phyloP scores from a whole-genome alignment of 2,797 vertebrate genomes.

The Dryobates pubescens region DNA sequence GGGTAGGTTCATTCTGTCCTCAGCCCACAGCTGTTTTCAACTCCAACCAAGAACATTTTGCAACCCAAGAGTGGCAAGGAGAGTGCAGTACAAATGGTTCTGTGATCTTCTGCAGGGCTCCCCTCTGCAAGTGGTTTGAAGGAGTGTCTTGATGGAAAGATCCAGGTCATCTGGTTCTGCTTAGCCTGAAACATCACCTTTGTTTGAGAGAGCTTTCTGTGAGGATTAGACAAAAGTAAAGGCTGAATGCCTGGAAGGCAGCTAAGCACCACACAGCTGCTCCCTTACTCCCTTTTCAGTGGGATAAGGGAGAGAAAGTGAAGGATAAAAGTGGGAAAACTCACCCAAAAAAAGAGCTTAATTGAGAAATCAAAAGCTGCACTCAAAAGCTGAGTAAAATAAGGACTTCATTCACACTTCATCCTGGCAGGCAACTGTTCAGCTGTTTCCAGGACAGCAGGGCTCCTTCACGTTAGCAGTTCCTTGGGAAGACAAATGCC shows the following conservation, averaged over 20 bases:
- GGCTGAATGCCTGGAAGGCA: accelerated
- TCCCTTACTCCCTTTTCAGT: accelerated
- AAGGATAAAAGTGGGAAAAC: neutral
- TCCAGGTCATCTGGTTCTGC: neutral
- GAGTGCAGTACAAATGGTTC: too few relatives aligned
- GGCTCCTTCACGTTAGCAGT: accelerated
- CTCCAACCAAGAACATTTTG: too few relatives aligned
- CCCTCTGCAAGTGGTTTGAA: too few relatives aligned
- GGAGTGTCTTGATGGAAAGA: too few relatives aligned
- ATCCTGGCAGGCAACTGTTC: accelerated
- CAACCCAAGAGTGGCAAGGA: too few relatives aligned
- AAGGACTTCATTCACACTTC: neutral
- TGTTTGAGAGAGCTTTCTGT: neutral
- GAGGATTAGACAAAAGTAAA: neutral
- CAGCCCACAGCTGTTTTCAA: too few relatives aligned
- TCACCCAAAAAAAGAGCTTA: neutral
- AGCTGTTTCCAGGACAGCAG: neutral
- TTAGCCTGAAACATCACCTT: neutral
- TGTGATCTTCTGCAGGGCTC: too few relatives aligned
- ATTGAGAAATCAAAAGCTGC: neutral
- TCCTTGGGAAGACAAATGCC: neutral
- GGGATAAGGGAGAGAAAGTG: neutral
- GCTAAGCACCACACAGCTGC: neutral
- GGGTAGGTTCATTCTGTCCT: too few relatives aligned
- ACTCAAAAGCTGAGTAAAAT: neutral